Evolutionary conservation across 2,888 invertebrate genomes (phyloP), one percentile per base, ranked within the genome.

Genomic region (Drosophila neotestacea): DNA sequence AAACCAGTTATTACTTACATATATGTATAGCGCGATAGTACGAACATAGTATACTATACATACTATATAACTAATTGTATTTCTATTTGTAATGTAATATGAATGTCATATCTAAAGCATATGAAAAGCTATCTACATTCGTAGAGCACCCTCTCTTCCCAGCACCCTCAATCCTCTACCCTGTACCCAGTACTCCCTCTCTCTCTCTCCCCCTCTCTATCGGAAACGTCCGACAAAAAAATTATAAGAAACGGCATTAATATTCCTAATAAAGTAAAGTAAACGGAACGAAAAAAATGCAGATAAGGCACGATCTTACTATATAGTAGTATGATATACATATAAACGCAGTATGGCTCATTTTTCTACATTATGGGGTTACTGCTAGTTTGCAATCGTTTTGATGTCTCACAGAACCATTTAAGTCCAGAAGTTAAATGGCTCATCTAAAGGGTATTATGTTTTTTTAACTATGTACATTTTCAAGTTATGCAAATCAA

Each of bases 81-180:
- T 65, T 77, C 66, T 72, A 77, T 67, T 70, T 76, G 62, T 66
- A 75, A 71, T 74, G 61, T 71, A 55, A 66, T 77, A 47, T 61
- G 38, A 73, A 76, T 72, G 60, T 54, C 77, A 65, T 71, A 75
- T 77, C 78, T 60, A 52, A 70, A 50, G 10, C 22, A 54, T 6
- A 60, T 34, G 36, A 30, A 47, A 56, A 54, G 59, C 22, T 50
- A 50, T 22, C 22, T 50, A 22, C 22, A 32, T 22, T 41, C 54
- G 41, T 42, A 62, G 46, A 41, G 46, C 46, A 41, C 42, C 38
- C 22, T 44, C 50, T 41, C n/a, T 13, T n/a, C 67, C 50, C 36
- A 41, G 46, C 46, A 41, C 41, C 10, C 48, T n/a, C 13, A 32
- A 34, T 32, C 50, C 50, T 41, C n/a, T 13, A 13, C 67, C 50